Evolutionary conservation across 2,797 vertebrate genomes (phyloP), one percentile per base, ranked within the genome.

Genomic region (Esox masquinongy): DNA sequence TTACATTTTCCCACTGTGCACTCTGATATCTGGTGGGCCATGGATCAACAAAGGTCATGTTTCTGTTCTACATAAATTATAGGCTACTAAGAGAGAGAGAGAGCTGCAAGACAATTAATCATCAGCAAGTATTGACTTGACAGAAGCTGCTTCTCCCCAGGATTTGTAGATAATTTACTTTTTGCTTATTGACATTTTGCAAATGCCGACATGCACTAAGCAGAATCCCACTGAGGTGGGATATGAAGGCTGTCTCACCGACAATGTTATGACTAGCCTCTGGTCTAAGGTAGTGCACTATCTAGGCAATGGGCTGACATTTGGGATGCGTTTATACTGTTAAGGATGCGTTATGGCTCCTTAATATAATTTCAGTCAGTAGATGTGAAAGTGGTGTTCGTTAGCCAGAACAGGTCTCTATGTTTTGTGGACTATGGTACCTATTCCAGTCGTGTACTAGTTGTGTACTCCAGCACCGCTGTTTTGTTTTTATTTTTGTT

Each of bases 141-240:
- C 88, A 82, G 68, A 39, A 74, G 75, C 59, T 68, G 78, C 82
- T 84, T 84, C 77, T 77, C 73, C 80, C 70, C 77, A 61, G 78
- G 76, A 83, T 78, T 81, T 53, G 47, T 75, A 83, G 77, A 86
- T 86, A 76, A 85, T 86, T 87, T 77, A 85, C 79, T 0, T 59
- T 77, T 70, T 75, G 73, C 72, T 77, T 88, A 85, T 84, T 82
- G 81, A 79, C 82, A 84, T 87, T 86, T 81, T 50, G 77, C 77
- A 82, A 84, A 80, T 79, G 82, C 74, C 73, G 68, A 69, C 76
- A 72, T 72, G 66, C 73, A 59, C 69, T 11, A n/a, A 69, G 74
- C 67, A n/a, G 64, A 17, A 51, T 68, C 61, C 34, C 36, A 70
- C 39, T 24, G 67, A 29, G 53, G 66, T 16, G 15, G 69, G 74